Evolutionary conservation across 2,888 invertebrate species (phyloP), one percentile per base, ranked within the genome.

Genomic region (Escarpia spicata): DNA sequence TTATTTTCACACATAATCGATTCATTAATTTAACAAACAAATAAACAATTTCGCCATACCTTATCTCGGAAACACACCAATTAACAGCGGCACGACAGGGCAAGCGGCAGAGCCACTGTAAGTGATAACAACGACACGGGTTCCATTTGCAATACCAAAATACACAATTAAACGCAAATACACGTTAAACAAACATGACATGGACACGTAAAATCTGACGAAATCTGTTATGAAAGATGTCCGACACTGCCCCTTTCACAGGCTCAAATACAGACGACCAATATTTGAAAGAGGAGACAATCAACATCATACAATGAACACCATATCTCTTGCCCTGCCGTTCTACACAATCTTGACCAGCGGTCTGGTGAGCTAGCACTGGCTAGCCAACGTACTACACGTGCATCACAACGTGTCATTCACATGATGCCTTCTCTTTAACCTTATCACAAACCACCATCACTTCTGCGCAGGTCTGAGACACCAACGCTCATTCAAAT

Each of bases 1-100:
- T 75, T 75, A 26, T 75, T 75, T 75, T 75, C 75, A 75, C 75
- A 75, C 75, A 75, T 75, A 75, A 75, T 75, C 26, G 75, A 75
- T 75, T 75, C 75, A 75, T 75, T 75, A 75, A 75, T 75, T 75
- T 75, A 75, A 75, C 75, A 75, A 75, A 75, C 75, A 75, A 75
- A 75, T 26, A 75, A 75, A 75, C 75, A 75, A 75, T 75, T 75
- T 75, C 26, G 75, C n/a, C 75, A 75, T 75, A 75, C 26, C 26
- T 75, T 75, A 75, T 75, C n/a, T 4, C 75, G 19, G 26, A 75
- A 75, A 75, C 75, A 75, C 75, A n/a, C 75, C 19, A 26, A 19
- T 75, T 75, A 75, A 26, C 75, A 75, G 19, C 26, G 19, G 75
- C 75, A 75, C 26, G n/a, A 75, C 75, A n/a, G 75, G 75, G 26